phyloP scores from a whole-genome alignment of 2,113 vertebrate species.

The Lipophrys pholis region DNA sequence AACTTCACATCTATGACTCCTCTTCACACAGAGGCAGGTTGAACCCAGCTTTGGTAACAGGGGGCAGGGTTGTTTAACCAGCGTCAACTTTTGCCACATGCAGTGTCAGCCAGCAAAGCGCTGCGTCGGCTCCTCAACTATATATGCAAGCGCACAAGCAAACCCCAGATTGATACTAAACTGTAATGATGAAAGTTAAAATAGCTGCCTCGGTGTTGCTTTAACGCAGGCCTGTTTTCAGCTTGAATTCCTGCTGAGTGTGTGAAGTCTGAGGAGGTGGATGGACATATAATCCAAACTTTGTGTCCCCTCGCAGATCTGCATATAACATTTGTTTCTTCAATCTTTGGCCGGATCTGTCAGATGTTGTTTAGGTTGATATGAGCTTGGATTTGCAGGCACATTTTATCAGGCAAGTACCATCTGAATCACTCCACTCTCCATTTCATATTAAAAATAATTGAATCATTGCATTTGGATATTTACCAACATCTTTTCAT shows the following conservation, averaged over 20 bases:
- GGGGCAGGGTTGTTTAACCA: neutral
- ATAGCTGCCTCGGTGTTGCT: neutral
- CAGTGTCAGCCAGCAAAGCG: no score
- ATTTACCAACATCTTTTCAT: no score
- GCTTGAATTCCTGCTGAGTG: neutral
- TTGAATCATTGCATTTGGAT: no score
- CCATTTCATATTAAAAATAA: no score
- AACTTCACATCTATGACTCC: neutral
- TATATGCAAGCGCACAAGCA: neutral
- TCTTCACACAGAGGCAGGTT: neutral
- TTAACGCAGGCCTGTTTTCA: neutral
- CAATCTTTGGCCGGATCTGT: neutral
- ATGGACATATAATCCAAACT: neutral
- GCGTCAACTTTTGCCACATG: neutral
- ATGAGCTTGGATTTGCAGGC: neutral
- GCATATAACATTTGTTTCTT: neutral
- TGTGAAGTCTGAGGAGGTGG: neutral
- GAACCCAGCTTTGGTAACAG: neutral
- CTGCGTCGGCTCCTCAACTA: neutral
- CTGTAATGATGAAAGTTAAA: neutral
- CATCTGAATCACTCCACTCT: no score
- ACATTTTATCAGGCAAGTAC: no score
- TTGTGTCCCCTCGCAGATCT: neutral
- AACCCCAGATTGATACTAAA: neutral
- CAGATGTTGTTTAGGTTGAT: neutral